phyloP scores from a whole-genome alignment of 1,140 invertebrate genomes.

The Uloborus diversus region DNA sequence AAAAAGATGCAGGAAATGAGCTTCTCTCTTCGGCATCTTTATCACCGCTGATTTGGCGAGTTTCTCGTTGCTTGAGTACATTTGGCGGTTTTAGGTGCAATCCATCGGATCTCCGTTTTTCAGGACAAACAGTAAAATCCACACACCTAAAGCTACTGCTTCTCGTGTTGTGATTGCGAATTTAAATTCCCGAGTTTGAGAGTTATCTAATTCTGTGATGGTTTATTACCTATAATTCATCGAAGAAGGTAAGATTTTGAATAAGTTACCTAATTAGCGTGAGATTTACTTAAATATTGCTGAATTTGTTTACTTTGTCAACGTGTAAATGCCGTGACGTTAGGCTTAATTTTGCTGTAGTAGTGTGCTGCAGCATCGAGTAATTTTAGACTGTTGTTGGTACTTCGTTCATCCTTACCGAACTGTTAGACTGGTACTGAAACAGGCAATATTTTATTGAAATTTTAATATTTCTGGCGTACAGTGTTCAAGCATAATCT shows the following conservation, averaged over 20 bases:
- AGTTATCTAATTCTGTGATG: neutral
- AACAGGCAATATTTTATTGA: too few relatives aligned
- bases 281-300: too few relatives aligned
- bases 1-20: too few relatives aligned
- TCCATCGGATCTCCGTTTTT: slow-evolving; percentile 7
- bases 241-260: slow-evolving; percentile 1
- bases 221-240: neutral
- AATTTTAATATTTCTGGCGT: too few relatives aligned
- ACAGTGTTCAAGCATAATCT: too few relatives aligned
- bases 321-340: slow-evolving; percentile 28
- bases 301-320: slow-evolving; percentile 10
- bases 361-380: too few relatives aligned
- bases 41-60: slow-evolving; percentile 11
- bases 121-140: neutral
- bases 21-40: too few relatives aligned
- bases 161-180: neutral
- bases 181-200: neutral
- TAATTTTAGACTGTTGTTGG: too few relatives aligned
- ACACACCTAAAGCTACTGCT: neutral
- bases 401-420: too few relatives aligned
- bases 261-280: neutral
- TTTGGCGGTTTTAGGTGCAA: slow-evolving; percentile 21
- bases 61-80: neutral
- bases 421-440: too few relatives aligned
- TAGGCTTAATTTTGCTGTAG: too few relatives aligned